phyloP scores from a whole-genome alignment of 1,140 invertebrate species.

The Procambarus clarkii region DNA sequence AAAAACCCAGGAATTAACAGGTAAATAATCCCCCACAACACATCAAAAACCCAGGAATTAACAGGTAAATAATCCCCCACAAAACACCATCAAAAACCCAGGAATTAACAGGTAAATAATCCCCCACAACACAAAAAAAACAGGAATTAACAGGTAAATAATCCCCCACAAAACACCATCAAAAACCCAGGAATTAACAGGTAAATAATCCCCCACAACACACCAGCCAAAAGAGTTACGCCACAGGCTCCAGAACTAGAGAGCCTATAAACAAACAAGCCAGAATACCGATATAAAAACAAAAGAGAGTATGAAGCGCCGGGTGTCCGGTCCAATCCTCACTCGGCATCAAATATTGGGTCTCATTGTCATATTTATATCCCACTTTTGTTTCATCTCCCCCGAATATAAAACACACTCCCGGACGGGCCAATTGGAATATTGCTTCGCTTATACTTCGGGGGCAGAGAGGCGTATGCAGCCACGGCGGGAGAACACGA shows the following conservation, averaged over 20 bases:
- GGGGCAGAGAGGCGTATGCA: constrained; percentile 37
- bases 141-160: no score
- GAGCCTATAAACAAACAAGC: not conserved
- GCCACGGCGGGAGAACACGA: not conserved
- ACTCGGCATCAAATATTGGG: constrained; percentile 48
- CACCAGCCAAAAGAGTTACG: no score
- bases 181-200: not conserved
- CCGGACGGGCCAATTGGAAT: constrained; percentile 52
- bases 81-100: no score
- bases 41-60: no score
- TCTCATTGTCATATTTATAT: constrained; percentile 69
- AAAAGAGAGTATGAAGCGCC: constrained; percentile 7
- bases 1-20: no score
- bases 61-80: no score
- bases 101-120: no score
- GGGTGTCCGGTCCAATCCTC: constrained; percentile 49
- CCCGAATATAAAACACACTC: constrained; percentile 56
- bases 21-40: no score
- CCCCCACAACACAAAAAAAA: no score
- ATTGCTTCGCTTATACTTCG: constrained; percentile 38
- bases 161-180: not conserved
- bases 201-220: not conserved
- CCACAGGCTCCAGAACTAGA: not conserved
- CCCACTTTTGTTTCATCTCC: constrained; percentile 63
- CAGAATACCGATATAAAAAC: not conserved